Evolutionary conservation across 1,140 invertebrate species (phyloP).

Genomic region (Drosophila tropicalis): DNA sequence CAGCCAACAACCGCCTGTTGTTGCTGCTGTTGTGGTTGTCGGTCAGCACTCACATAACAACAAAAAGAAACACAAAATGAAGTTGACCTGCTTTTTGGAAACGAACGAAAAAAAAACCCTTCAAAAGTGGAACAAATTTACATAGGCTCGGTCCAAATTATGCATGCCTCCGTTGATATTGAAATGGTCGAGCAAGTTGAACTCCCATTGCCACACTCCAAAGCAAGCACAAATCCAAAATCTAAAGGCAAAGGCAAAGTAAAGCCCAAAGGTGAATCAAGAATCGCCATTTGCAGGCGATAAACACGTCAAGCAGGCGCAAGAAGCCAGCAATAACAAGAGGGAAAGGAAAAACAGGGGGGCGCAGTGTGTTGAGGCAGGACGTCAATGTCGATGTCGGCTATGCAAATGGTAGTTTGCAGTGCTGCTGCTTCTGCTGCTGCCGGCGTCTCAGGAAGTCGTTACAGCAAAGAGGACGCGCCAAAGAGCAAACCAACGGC

Average conservation of each 20-base stretch:
- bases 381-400: conserved; percentile 10
- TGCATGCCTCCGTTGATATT: conserved; percentile 79
- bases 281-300: conserved; percentile 64
- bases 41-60: conserved; percentile 53
- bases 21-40: conserved; percentile 53
- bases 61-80: conserved; percentile 55
- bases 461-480: conserved; percentile 57
- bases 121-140: conserved; percentile 57
- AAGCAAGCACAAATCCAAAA: conserved; percentile 14
- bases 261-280: conserved; percentile 42
- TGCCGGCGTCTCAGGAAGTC: conserved; percentile 60
- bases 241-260: conserved; percentile 27
- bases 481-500: conserved; percentile 42
- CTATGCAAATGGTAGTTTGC: conserved; percentile 62
- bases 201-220: conserved; percentile 21
- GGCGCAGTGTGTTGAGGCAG: conserved; percentile 2
- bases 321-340: conserved; percentile 39
- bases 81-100: conserved; percentile 70
- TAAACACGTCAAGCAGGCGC: conserved; percentile 71
- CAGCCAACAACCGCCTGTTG: conserved; percentile 44
- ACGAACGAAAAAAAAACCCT: background rate
- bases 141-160: conserved; percentile 71
- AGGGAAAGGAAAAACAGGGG: conserved; percentile 12
- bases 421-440: conserved; percentile 26
- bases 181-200: conserved; percentile 66